phyloP scores from a whole-genome alignment of 2,888 invertebrate species.

The Andrena hattorfiana region DNA sequence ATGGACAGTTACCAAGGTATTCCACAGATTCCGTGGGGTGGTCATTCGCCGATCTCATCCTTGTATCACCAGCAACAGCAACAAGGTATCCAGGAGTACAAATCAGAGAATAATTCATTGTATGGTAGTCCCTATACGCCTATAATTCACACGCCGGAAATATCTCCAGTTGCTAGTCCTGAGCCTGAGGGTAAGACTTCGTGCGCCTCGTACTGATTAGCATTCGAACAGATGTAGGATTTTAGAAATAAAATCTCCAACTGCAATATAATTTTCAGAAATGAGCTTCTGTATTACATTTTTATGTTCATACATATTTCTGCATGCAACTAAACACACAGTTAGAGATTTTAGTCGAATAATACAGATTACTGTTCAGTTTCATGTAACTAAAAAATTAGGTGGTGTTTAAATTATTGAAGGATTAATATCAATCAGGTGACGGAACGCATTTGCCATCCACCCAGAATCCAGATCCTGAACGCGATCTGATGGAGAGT shows the following conservation, averaged over 20 bases:
- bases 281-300: not conserved
- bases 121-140: slow-evolving; percentile 84
- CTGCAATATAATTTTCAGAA: not conserved
- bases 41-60: slow-evolving; percentile 84
- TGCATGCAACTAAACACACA: no score
- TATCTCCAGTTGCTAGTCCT: slow-evolving; percentile 93
- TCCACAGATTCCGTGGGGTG: slow-evolving; percentile 84
- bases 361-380: not conserved
- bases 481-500: slow-evolving; percentile 83
- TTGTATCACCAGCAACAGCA: slow-evolving; percentile 85
- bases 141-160: slow-evolving; percentile 92
- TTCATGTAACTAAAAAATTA: not conserved
- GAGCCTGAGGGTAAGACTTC: slow-evolving; percentile 88
- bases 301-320: no score
- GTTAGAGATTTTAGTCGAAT: not conserved
- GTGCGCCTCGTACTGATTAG: slow-evolving; percentile 25
- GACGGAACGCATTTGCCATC: slow-evolving; percentile 82
- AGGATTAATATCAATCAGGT: slow-evolving; percentile 69
- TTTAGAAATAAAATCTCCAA: slow-evolving; percentile 7
- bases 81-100: slow-evolving; percentile 83
- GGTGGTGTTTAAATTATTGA: not conserved
- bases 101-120: slow-evolving; percentile 84
- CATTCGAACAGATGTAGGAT: not conserved
- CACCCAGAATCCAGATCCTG: slow-evolving; percentile 81
- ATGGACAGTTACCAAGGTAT: slow-evolving; percentile 84